A percentile compares a stretch with the other conserved stretches of the same genome.
phyloP scores from a whole-genome alignment of 2,888 invertebrate species.

The Hyposoter dolosus region DNA sequence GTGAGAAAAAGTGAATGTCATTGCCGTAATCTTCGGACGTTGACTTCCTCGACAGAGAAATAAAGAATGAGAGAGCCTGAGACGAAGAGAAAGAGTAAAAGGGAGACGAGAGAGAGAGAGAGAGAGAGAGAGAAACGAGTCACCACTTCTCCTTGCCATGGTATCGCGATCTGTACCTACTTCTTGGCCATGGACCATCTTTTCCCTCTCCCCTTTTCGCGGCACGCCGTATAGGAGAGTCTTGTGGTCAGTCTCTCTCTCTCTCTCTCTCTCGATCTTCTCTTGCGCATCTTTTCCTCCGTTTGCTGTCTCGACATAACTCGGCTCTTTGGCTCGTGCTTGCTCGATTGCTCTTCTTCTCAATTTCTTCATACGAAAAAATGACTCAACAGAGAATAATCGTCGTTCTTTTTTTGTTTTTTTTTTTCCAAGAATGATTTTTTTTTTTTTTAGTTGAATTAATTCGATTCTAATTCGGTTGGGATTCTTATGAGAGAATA shows the following conservation, averaged over 20 bases:
- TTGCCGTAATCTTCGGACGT: conserved; percentile 85
- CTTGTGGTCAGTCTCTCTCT: conserved; percentile 10
- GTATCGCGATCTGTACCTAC: conserved; percentile 56
- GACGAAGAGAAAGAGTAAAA: conserved; percentile 42
- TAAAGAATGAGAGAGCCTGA: conserved; percentile 37
- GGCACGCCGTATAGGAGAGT: conserved; percentile 17
- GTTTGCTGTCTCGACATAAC: conserved; percentile 59
- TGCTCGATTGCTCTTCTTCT: conserved; percentile 64
- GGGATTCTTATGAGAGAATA: neutral
- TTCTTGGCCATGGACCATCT: conserved; percentile 65
- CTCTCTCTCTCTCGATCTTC: conserved; percentile 26
- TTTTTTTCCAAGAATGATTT: neutral
- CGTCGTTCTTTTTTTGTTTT: neutral
- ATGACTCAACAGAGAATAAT: neutral
- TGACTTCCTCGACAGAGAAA: conserved; percentile 80
- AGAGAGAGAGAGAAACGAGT: conserved; percentile 43
- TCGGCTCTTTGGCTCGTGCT: conserved; percentile 47
- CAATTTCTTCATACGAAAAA: conserved; percentile 46
- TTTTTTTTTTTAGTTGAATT: neutral
- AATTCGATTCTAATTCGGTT: neutral
- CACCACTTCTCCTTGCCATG: conserved; percentile 44
- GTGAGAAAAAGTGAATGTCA: conserved; percentile 85
- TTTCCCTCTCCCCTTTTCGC: conserved; percentile 44
- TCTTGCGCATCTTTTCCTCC: conserved; percentile 53
- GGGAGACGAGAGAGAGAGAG: conserved; percentile 46